phyloP scores from a whole-genome alignment of 2,113 vertebrate genomes.

The Oenanthe oenanthe region DNA sequence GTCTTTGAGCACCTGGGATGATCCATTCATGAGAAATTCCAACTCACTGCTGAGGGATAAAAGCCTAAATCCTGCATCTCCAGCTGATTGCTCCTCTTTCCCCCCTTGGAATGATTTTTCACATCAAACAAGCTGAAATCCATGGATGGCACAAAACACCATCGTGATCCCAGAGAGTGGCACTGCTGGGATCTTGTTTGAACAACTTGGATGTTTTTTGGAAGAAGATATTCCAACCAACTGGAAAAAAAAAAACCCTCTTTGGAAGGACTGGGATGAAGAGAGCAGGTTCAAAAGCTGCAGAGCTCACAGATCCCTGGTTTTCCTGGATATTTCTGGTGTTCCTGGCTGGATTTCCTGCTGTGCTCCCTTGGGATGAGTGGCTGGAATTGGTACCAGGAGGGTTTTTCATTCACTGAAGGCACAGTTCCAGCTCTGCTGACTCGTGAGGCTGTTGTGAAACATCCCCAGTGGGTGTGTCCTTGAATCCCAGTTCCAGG shows the following conservation, averaged over 20 bases:
- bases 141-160: rapidly evolving
- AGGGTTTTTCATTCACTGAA: not conserved
- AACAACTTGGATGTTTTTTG: not conserved
- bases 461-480: rapidly evolving
- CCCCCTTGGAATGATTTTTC: not conserved
- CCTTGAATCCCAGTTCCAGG: rapidly evolving
- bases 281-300: not conserved
- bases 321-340: not conserved
- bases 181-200: rapidly evolving
- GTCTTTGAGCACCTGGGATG: not conserved
- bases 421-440: rapidly evolving
- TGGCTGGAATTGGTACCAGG: not conserved
- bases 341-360: rapidly evolving
- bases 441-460: rapidly evolving
- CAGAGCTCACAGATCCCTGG: rapidly evolving
- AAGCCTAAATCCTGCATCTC: not conserved
- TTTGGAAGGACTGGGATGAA: not conserved
- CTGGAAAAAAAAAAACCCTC: rapidly evolving
- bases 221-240: not conserved
- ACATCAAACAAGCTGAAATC: not conserved
- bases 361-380: rapidly evolving
- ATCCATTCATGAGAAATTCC: not conserved
- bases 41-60: rapidly evolving
- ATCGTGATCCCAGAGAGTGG: rapidly evolving
- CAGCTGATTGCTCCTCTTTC: not conserved